phyloP scores from a whole-genome alignment of 1,140 invertebrate species.

The Oreohelix idahoensis region DNA sequence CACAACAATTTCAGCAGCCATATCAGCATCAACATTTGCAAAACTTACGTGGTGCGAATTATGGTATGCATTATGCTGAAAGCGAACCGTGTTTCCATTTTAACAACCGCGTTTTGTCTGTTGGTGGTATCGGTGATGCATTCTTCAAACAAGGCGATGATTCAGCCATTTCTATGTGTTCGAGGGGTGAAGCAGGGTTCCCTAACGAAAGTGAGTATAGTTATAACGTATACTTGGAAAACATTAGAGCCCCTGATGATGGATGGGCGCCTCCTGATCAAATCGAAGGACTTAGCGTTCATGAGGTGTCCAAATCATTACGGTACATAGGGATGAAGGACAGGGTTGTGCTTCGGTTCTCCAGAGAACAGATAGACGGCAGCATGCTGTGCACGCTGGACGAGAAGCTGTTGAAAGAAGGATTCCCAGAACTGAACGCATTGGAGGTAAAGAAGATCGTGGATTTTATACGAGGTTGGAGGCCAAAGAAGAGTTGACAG shows the following conservation, averaged over 20 bases:
- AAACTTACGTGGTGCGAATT: slow-evolving; percentile 7
- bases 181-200: slow-evolving; percentile 57
- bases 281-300: slow-evolving; percentile 57
- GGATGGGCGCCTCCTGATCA: slow-evolving; percentile 64
- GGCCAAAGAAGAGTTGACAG: slow-evolving; percentile 62
- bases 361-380: slow-evolving; percentile 69
- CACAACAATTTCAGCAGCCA: neutral
- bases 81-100: slow-evolving; percentile 55
- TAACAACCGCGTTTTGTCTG: slow-evolving; percentile 50
- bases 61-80: slow-evolving; percentile 48
- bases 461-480: slow-evolving; percentile 69
- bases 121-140: slow-evolving; percentile 51
- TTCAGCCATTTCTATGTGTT: slow-evolving; percentile 64
- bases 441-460: slow-evolving; percentile 70
- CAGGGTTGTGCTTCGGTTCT: slow-evolving; percentile 63
- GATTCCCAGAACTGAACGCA: slow-evolving; percentile 69
- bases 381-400: slow-evolving; percentile 64
- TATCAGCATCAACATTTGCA: neutral
- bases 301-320: slow-evolving; percentile 65
- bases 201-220: slow-evolving; percentile 68
- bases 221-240: slow-evolving; percentile 38
- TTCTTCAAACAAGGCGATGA: slow-evolving; percentile 59
- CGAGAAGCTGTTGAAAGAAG: slow-evolving; percentile 65
- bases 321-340: slow-evolving; percentile 71
- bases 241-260: slow-evolving; percentile 36